Conservation (phyloP, 2,113 vertebrate species). For the Barnardius zonarius region DNA sequence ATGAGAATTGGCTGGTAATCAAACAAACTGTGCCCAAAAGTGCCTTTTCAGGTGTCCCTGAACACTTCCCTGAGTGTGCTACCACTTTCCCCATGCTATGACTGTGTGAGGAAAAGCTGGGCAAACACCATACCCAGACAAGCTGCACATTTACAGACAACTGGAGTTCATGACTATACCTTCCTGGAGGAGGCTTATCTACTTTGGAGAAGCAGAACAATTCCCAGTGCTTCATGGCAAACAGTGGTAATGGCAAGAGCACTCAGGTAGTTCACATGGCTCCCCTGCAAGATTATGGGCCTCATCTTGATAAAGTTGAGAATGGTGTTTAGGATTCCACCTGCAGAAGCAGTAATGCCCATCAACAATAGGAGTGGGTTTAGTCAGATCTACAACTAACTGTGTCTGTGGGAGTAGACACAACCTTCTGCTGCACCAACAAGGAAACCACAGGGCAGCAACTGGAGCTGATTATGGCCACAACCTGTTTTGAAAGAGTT, state of each 20-base stretch:
- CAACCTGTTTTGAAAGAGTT: background rate
- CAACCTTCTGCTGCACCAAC: background rate
- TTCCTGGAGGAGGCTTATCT: background rate
- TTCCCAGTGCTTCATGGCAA: background rate
- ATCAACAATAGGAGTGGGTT: background rate
- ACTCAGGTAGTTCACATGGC: background rate
- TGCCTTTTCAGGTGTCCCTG: background rate
- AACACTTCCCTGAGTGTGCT: background rate
- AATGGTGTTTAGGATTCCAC: background rate
- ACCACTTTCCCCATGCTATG: background rate
- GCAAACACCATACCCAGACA: background rate
- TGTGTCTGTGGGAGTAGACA: background rate
- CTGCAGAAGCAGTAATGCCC: background rate
- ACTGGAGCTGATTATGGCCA: background rate
- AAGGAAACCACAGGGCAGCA: background rate
- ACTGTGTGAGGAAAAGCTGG: background rate
- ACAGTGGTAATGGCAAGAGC: background rate
- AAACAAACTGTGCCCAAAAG: background rate
- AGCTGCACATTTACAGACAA: background rate
- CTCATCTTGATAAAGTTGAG: background rate
- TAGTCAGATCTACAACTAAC: background rate
- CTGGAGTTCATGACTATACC: background rate
- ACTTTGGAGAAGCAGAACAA: background rate
- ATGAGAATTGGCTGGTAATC: background rate
- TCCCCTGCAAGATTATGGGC: background rate